Base-by-base conservation (phyloP, 1,140 invertebrate genomes). In the Bombus vancouverensis region DNA sequence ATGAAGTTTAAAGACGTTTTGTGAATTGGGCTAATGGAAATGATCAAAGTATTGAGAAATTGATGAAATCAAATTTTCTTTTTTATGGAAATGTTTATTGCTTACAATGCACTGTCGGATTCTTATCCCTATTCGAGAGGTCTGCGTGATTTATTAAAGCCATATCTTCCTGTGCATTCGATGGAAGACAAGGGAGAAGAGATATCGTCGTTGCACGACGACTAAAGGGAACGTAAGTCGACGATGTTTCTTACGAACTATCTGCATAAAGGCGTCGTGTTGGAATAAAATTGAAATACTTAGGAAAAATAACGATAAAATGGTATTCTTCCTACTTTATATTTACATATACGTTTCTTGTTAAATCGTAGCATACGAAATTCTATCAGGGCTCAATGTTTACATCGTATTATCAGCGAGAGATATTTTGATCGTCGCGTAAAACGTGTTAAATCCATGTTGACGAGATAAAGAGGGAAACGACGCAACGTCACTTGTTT, bases 161-260 rank as follows among this genome's bases (percentile, higher is more conserved):
- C 84, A 59, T 81, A 82, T 86, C 71, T 78, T 34, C 34, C 47
- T 53, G 77, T 34, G 68, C 83, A 34, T 77, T 74, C 81, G 77
- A 74, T 83, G 73, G 59, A 74, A 71, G 32, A 77, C 81, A 37
- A 28, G 44, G 32, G 25, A 59, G 39, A 66, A 57, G 15, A 71
- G 47, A 81, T 73, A 81, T 71, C 44, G 68, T 73, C 18, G 68
- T 78, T 78, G 47, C 39, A 32, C 57, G 37, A 39, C 39, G 32
- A 79, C 37, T 34, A n/a, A 53, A 22, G 73, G n/a, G 10, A 28
- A 37, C 59, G 39, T 62, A 32, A 53, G 53, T 76, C 62, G 37
- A 39, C 66, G 68, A 32, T 66, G 22, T 22, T 65, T 39, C 75
- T 76, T 76, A n/a, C 25, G 3, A 76, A 15, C 6, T n/a, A 25